phyloP scores from a whole-genome alignment of 2,797 vertebrate genomes.

The Melanotaenia maccullochi region DNA sequence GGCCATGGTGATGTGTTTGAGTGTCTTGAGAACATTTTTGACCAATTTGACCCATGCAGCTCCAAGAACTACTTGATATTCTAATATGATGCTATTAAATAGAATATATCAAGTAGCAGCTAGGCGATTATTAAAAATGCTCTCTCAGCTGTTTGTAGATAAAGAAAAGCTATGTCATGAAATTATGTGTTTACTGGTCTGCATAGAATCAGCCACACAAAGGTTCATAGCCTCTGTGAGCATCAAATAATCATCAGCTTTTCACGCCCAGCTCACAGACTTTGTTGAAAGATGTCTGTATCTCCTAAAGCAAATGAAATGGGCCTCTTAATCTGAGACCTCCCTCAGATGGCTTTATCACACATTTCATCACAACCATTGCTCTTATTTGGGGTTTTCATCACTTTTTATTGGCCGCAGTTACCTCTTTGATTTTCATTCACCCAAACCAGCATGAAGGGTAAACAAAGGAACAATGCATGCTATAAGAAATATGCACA shows the following conservation, averaged over 20 bases:
- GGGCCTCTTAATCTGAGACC: conserved; percentile 9
- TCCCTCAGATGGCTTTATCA: conserved; percentile 33
- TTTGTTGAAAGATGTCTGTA: conserved; percentile 34
- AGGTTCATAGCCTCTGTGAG: conserved; percentile 12
- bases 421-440: conserved; percentile 26
- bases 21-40: conserved; percentile 35
- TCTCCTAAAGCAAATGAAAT: conserved; percentile 20
- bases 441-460: background rate
- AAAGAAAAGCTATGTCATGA: conserved; percentile 2
- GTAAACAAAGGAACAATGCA: conserved; percentile 44
- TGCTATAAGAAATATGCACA: background rate
- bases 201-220: background rate
- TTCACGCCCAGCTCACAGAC: conserved; percentile 14
- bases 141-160: background rate
- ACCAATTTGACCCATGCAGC: conserved; percentile 39
- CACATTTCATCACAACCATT: conserved; percentile 37
- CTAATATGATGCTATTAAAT: conserved; percentile 7
- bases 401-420: conserved; percentile 32
- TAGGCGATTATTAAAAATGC: background rate
- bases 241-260: conserved; percentile 33
- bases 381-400: conserved; percentile 41
- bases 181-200: background rate
- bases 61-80: conserved; percentile 39
- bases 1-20: conserved; percentile 30
- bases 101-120: background rate